Conservation (phyloP, 2,888 invertebrate species). For the Lomographa bimaculata region DNA sequence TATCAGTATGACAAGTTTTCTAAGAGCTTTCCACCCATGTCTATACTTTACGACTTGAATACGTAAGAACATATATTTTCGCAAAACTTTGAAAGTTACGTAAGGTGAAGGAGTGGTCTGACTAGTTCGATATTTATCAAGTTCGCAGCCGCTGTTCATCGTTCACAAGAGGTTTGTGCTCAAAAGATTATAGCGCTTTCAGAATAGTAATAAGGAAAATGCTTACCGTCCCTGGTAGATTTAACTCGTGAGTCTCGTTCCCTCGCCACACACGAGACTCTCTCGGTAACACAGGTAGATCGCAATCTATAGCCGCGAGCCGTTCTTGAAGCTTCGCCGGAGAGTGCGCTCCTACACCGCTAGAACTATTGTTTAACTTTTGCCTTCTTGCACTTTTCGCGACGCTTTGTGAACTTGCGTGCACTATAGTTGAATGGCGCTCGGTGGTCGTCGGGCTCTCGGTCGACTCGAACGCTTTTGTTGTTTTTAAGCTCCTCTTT, state of each 20-base stretch:
- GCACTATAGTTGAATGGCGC: conserved; percentile 61
- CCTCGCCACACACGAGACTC: conserved; percentile 88
- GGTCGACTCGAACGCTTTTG: conserved; percentile 59
- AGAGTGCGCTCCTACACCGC: conserved; percentile 61
- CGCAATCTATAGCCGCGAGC: conserved; percentile 86
- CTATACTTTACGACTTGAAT: conserved; percentile 27
- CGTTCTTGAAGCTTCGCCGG: conserved; percentile 84
- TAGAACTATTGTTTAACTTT: conserved; percentile 70
- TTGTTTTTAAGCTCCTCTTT: conserved; percentile 66
- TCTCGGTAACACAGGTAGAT: conserved; percentile 85
- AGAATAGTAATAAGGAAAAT: conserved; percentile 2
- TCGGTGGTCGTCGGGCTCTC: conserved; percentile 57
- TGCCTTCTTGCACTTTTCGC: conserved; percentile 72
- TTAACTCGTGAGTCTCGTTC: conserved; percentile 88
- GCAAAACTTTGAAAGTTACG: conserved; percentile 15
- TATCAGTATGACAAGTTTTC: conserved; percentile 21
- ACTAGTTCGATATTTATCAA: conserved; percentile 11
- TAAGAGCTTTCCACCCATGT: conserved; percentile 27
- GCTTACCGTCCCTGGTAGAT: conserved; percentile 86
- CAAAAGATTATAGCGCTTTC: not conserved
- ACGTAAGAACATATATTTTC: conserved; percentile 17
- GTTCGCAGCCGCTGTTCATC: conserved; percentile 2
- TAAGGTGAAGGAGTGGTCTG: conserved; percentile 6
- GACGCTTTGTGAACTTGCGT: conserved; percentile 62
- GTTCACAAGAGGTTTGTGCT: conserved; percentile 1